These are phyloP conservation scores for Diabrotica virgifera DNA, from an alignment of 1,140 invertebrate genomes.

Conservation along the genomic window DNA sequence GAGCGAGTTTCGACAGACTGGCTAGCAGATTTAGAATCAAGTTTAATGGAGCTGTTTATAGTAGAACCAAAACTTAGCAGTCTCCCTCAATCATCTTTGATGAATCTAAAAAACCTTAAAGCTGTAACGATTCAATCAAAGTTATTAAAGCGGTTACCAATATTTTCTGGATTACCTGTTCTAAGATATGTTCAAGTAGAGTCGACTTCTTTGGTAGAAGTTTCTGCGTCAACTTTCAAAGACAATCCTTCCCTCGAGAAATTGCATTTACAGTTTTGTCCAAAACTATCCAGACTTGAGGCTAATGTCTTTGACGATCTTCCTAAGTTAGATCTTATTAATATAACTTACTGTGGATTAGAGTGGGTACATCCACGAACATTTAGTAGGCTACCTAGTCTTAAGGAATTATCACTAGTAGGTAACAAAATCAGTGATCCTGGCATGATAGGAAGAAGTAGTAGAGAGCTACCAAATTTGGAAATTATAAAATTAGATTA, in stretches of 20 bases:
- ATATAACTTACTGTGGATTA: constrained; percentile 75
- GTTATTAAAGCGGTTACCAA: constrained; percentile 67
- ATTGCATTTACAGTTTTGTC: constrained; percentile 69
- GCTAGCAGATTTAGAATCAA: constrained; percentile 72
- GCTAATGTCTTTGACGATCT: constrained; percentile 71
- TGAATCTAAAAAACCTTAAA: constrained; percentile 71
- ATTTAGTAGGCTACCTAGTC: constrained; percentile 64
- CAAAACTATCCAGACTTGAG: constrained; percentile 63
- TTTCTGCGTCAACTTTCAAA: constrained; percentile 70
- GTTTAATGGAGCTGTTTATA: constrained; percentile 75
- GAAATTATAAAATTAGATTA: constrained; percentile 58
- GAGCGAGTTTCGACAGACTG: constrained; percentile 78
- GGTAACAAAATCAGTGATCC: constrained; percentile 73
- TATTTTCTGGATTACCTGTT: constrained; percentile 62
- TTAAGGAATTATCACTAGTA: constrained; percentile 68
- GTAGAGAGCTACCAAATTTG: constrained; percentile 69
- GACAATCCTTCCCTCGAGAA: constrained; percentile 71
- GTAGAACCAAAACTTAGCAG: constrained; percentile 78
- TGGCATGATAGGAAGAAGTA: constrained; percentile 71
- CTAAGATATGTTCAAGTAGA: constrained; percentile 67
- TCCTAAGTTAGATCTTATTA: constrained; percentile 67
- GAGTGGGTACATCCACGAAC: constrained; percentile 76
- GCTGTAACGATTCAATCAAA: constrained; percentile 78
- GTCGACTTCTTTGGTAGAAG: constrained; percentile 63
- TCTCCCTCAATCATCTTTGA: constrained; percentile 72